Evolutionary conservation across 92 coral and sea anemone species (phyloP), one percentile per base, ranked within the genome.

Genomic region (Palythoa grandis): DNA sequence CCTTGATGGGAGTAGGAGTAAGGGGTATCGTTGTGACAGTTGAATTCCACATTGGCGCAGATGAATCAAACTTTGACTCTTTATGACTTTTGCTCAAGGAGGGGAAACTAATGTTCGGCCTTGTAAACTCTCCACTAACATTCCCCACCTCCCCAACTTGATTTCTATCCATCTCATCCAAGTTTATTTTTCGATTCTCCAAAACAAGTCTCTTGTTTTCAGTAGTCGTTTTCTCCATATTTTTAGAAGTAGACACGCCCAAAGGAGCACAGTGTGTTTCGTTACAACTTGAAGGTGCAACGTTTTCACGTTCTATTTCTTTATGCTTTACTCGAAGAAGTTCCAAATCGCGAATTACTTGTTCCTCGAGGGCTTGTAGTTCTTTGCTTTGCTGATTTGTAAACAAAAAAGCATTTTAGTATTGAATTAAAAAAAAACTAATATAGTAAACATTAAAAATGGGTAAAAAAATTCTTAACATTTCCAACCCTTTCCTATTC

Each of bases 341-440:
- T 29, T 80, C 74, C 23, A 80, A 70, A 80, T 80, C 85, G 22
- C 58, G 85, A 29, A 66, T 47, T 16, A 70, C 85, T 52, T 80
- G 85, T 43, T 47, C 85, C 50, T 80, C 85, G 9, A 80, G 85
- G 37, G 85, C 57, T 67, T 68, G 85, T 19, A 80, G 85, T 66
- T 80, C 85, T 80, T 24, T n/a, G 54, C 23, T 53, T 63, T 65
- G 61, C 85, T 80, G 57, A 20, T 24, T 15, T 4, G 12, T 14
- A 53, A 61, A 78, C n/a, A 78, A 16, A 17, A 25, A 17, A 3
- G n/a, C 25, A 56, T n/a, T 74, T 74, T 74, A 47, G 38, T 43
- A 43, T 43, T 43, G 50, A 43, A 1, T 43, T 43, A 8, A 43
- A 43, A 40, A 40, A 43, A 43, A 43, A 43, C 50, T 43, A 43